A percentile compares a stretch with the other conserved stretches of the same genome.
Conservation (phyloP, 1,140 invertebrate genomes). For the Watersipora subatra region DNA sequence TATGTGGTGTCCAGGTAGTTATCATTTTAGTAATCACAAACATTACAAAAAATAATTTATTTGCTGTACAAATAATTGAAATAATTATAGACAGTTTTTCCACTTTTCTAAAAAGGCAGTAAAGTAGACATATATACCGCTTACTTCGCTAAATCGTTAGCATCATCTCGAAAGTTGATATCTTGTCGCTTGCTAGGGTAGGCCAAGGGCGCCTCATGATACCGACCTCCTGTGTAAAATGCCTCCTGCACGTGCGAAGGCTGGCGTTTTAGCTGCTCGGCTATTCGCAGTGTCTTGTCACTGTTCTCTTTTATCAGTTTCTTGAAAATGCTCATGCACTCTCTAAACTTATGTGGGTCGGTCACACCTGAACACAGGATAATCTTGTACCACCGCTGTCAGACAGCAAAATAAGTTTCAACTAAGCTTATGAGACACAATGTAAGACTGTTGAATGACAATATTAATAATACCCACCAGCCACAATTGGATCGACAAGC, state of each 20-base stretch:
- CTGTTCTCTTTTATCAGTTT: constrained; percentile 17
- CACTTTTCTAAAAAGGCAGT: too few species aligned
- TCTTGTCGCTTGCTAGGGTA: neutral
- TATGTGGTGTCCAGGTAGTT: too few species aligned
- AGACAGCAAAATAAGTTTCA: neutral
- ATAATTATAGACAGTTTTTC: too few species aligned
- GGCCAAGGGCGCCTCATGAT: neutral
- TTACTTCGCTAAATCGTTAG: neutral
- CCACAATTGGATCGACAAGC: constrained; percentile 24
- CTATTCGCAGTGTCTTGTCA: neutral
- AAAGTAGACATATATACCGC: too few species aligned
- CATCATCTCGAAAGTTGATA: constrained; percentile 2
- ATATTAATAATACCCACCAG: constrained; percentile 18
- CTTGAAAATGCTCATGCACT: constrained; percentile 29
- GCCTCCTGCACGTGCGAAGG: neutral
- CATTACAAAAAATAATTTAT: too few species aligned
- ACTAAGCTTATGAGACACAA: neutral
- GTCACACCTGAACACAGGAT: constrained; percentile 21
- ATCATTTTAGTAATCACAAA: too few species aligned
- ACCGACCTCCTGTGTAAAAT: constrained; percentile 4
- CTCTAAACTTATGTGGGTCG: constrained; percentile 27
- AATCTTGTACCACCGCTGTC: too few species aligned
- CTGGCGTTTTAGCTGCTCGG: neutral
- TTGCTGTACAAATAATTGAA: too few species aligned
- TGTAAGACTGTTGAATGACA: neutral